These are phyloP conservation scores for Mastacembelus armatus DNA, from an alignment of 2,797 vertebrate species.

Conservation along the genomic window DNA sequence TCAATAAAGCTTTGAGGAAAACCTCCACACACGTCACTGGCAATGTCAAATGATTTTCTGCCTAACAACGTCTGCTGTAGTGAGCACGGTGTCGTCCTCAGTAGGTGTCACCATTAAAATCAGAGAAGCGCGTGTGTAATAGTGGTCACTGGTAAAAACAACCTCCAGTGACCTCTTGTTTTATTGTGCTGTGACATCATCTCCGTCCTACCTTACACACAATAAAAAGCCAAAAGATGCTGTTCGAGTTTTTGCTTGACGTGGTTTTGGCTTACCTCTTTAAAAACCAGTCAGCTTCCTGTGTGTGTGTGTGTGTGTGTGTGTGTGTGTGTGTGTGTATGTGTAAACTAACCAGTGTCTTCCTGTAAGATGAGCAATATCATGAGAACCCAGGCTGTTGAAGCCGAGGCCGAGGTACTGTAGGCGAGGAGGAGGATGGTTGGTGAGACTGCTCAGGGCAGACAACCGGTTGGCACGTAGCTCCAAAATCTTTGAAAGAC, in stretches of 20 bases:
- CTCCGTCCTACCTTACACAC: background rate
- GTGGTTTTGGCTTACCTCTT: slow-evolving; percentile 22
- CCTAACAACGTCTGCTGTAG: background rate
- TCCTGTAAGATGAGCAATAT: slow-evolving; percentile 74
- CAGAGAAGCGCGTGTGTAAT: too few species aligned
- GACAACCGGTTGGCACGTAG: slow-evolving; percentile 84
- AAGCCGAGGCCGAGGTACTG: slow-evolving; percentile 87
- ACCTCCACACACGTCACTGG: too few species aligned
- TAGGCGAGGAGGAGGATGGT: slow-evolving; percentile 69
- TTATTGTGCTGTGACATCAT: background rate
- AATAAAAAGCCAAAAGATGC: background rate
- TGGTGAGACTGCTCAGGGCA: slow-evolving; percentile 78
- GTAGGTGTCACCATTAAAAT: background rate
- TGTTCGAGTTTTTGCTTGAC: slow-evolving; percentile 1
- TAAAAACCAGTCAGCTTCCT: slow-evolving; percentile 6
- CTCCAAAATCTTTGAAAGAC: slow-evolving; percentile 86
- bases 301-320: slow-evolving; percentile 4
- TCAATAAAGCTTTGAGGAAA: too few species aligned
- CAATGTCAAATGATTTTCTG: slow-evolving; percentile 3
- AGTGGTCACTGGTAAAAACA: slow-evolving; percentile 7
- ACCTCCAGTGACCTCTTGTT: background rate
- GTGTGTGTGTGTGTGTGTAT: slow-evolving; percentile 4
- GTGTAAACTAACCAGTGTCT: slow-evolving; percentile 82
- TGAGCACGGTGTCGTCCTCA: background rate
- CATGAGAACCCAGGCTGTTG: slow-evolving; percentile 79